Evolutionary conservation across 1,140 invertebrate species (phyloP), one percentile per base, ranked within the genome.

Genomic region (Zaprionus capensis): DNA sequence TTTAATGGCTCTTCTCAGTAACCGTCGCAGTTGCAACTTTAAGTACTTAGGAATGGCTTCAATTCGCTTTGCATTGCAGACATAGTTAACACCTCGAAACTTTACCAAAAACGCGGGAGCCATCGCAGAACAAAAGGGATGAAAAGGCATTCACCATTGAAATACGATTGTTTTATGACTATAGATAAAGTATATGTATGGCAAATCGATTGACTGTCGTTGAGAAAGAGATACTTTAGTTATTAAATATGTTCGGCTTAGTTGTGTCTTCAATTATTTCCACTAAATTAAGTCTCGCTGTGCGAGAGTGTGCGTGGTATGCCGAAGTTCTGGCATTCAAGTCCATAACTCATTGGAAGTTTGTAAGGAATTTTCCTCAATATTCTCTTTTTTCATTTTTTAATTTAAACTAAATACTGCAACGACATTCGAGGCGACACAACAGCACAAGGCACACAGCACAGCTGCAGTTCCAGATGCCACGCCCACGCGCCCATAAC

Each of bases 1-100:
- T 90, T 85, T 90, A 90, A 90, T 90, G 85, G 85, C 74, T 74
- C 78, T 80, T 81, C 85, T 72, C 80, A 76, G 69, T 81, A 79
- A 76, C 58, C 51, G 58, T 57, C 55, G 58, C 61, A 59, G 38
- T 65, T 64, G 51, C 41, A 72, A 73, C 70, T 67, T 68, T n/a
- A 56, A 51, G 70, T 49, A 61, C 64, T 77, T 68, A 12, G 17
- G 12, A 41, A 26, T 53, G 46, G 38, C 57, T 41, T n/a, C 57
- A 31, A 12, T 64, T 64, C 20, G 49, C 31, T 59, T 41, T 41
- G 26, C 62, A 61, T 58, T 75, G 66, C 75, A 78, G 69, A 78
- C 70, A 74, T 58, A 76, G 75, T 75, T 85, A 85, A 70, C 85
- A 90, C 67, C 64, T 80, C 41, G 31, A 68, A 75, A 81, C 63